Evolutionary conservation across 2,888 invertebrate genomes (phyloP).

Genomic region (Eilema sororculum): DNA sequence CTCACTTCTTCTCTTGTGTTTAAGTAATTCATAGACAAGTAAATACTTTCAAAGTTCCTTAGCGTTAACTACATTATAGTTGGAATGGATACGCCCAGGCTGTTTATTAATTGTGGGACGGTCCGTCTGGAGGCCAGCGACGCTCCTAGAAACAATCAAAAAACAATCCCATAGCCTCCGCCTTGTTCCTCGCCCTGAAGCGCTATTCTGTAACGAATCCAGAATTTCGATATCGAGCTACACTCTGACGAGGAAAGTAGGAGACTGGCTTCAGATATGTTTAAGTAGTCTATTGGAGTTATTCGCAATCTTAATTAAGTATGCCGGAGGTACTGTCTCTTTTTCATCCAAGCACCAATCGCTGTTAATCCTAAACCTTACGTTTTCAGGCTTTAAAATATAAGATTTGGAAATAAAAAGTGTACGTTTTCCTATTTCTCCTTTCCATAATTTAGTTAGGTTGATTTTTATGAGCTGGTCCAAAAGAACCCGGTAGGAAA

Average conservation of each 20-base stretch:
- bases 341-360: too few species aligned
- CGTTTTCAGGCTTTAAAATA: too few species aligned
- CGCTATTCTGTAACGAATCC: neutral
- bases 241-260: neutral
- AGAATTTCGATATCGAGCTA: neutral
- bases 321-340: too few species aligned
- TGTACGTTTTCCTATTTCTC: too few species aligned
- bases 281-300: neutral
- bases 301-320: too few species aligned
- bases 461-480: too few species aligned
- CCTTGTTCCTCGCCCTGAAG: constrained; percentile 12
- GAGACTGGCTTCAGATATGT: neutral
- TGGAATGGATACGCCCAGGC: constrained; percentile 45
- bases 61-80: constrained; percentile 18
- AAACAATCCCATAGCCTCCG: constrained; percentile 58
- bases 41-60: neutral
- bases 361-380: too few species aligned
- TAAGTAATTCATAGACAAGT: too few species aligned
- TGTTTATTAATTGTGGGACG: constrained; percentile 62
- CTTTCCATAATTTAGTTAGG: too few species aligned
- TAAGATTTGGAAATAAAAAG: too few species aligned
- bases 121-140: constrained; percentile 52
- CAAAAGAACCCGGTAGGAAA: too few species aligned
- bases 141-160: constrained; percentile 51
- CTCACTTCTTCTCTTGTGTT: too few species aligned